Conservation (phyloP, 2,888 invertebrate genomes). For the Pseudococcus jackbeardsleyi region DNA sequence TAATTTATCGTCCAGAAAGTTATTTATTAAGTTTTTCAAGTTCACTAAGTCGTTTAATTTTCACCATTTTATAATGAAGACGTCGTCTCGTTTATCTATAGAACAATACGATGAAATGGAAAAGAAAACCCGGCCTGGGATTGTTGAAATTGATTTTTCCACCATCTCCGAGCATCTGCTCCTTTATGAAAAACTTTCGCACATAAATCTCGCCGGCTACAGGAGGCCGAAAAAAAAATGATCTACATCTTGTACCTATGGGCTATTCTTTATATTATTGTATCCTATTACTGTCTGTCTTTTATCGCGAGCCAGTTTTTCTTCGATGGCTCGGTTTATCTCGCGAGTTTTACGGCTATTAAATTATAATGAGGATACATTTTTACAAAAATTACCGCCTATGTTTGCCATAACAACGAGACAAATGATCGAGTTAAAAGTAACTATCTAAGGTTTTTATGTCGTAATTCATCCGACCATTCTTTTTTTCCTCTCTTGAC, state of each 20-base stretch:
- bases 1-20: neutral
- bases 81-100: neutral
- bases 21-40: constrained; percentile 45
- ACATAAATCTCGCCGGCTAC: constrained; percentile 5
- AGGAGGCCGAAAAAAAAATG: constrained; percentile 20
- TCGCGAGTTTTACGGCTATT: neutral
- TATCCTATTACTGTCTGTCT: neutral
- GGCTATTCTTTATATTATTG: constrained; percentile 14
- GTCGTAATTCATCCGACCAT: neutral
- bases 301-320: constrained; percentile 14
- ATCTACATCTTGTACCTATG: constrained; percentile 34
- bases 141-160: constrained; percentile 45
- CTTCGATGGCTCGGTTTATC: neutral
- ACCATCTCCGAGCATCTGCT: neutral
- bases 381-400: constrained; percentile 28
- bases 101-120: neutral
- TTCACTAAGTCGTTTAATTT: constrained; percentile 40
- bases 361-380: neutral
- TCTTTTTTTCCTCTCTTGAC: neutral
- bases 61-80: constrained; percentile 22
- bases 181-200: constrained; percentile 37
- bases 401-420: neutral
- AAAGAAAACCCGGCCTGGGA: neutral
- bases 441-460: constrained; percentile 1
- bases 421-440: constrained; percentile 19